Evolutionary conservation across 2,888 invertebrate genomes (phyloP).

Genomic region (Nephrotoma guestfalica): DNA sequence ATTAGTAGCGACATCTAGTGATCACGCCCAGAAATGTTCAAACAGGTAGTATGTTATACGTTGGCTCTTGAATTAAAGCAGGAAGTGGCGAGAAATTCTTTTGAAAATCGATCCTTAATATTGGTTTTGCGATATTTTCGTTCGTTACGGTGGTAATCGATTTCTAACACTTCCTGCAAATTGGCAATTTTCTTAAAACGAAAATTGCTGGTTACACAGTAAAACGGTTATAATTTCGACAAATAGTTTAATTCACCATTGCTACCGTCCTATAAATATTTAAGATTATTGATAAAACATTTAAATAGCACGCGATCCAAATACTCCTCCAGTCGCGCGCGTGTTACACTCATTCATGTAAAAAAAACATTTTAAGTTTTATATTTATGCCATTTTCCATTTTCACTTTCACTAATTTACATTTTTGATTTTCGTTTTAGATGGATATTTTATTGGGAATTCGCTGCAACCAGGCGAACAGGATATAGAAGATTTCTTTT

Average conservation of each 20-base stretch:
- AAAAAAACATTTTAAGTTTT: not conserved
- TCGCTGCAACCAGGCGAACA: constrained; percentile 16
- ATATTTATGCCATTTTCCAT: not conserved
- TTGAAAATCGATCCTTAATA: too few relatives aligned
- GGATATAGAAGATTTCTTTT: constrained; percentile 64
- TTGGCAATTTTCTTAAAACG: not conserved
- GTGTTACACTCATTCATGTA: not conserved
- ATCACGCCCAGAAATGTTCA: too few relatives aligned
- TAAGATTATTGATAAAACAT: not conserved
- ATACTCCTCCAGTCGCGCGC: not conserved
- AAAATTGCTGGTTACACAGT: not conserved
- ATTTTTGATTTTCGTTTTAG: not conserved
- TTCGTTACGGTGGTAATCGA: not conserved
- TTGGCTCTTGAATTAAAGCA: too few relatives aligned
- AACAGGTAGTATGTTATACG: too few relatives aligned
- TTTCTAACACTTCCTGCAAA: not conserved
- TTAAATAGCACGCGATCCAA: not conserved
- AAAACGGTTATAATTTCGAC: not conserved
- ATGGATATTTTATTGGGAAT: not conserved
- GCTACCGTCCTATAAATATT: not conserved
- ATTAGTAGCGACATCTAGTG: too few relatives aligned
- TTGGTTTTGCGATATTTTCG: not conserved
- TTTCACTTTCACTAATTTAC: not conserved
- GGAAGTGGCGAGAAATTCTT: too few relatives aligned
- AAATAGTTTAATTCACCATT: not conserved